Base-by-base conservation (phyloP, 2,888 invertebrate species). In the Drosophila longiperda region DNA sequence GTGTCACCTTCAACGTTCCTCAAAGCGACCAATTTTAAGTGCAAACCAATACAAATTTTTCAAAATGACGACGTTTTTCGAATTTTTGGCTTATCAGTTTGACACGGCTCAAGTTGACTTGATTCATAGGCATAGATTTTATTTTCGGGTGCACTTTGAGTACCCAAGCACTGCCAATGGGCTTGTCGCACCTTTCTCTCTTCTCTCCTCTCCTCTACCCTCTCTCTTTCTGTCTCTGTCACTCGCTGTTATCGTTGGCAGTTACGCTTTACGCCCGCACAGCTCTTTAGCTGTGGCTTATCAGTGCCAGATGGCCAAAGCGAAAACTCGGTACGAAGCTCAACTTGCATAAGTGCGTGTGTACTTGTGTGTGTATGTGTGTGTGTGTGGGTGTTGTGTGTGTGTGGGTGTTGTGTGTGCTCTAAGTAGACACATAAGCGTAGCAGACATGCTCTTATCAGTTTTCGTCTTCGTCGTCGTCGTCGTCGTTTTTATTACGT, bases 201-300 rank as follows among this genome's bases (percentile, higher is more conserved):
- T 40, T 9, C 40, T n/a, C 9, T 40, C 1, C 1, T n/a, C 40
- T n/a, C 4, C 6, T 54, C 23, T n/a, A n/a, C n/a, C n/a, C n/a
- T 26, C 1, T 17, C 5, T 26, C 2, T 15, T 6, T 8, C 49
- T 29, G 9, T 49, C 49, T 50, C n/a, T n/a, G 17, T 50, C 17
- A 29, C 17, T 42, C 38, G n/a, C 48, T 55, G 55, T 87, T 82
- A 83, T 85, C 85, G 61, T 62, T 64, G 36, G 32, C 60, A 36
- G 65, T 60, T 71, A 82, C 79, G 80, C 83, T 85, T 82, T 85
- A 83, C 83, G 75, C 86, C 83, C 83, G 75, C 83, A 80, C 74
- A 40, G 45, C 32, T 62, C 38, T 36, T 32, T 61, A n/a, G 49
- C 26, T 17, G 53, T 50, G 34, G 65, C 71, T 83, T 82, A 83